Percentiles rank a stretch among this genome's conserved stretches.
Conservation (phyloP, 2,113 vertebrate genomes). For the Crypturellus undulatus region DNA sequence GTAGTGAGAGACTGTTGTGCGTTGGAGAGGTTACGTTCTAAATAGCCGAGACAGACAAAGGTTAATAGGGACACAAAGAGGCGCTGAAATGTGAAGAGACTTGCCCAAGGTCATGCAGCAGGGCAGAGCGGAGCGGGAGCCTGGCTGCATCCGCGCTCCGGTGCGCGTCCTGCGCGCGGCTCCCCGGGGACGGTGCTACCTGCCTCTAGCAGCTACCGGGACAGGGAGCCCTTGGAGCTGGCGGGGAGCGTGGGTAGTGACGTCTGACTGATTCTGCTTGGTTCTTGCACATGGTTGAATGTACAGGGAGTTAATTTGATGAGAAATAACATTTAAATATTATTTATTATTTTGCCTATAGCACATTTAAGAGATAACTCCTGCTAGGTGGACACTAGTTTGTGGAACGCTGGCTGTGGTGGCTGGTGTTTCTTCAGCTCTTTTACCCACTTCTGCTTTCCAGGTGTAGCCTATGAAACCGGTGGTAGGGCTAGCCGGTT, state of each 20-base stretch:
- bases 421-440: neutral
- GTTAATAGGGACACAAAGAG: slow-evolving; percentile 75
- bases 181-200: slow-evolving; percentile 66
- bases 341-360: neutral
- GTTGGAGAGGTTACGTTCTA: slow-evolving; percentile 69
- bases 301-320: neutral
- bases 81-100: slow-evolving; percentile 73
- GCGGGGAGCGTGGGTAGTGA: slow-evolving; percentile 32
- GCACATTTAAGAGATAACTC: neutral
- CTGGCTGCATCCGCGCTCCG: too few relatives aligned
- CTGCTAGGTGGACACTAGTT: neutral
- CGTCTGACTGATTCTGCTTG: slow-evolving; percentile 17
- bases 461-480: neutral
- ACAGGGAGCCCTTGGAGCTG: slow-evolving; percentile 63
- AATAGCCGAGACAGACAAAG: slow-evolving; percentile 67
- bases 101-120: slow-evolving; percentile 72
- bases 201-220: slow-evolving; percentile 62
- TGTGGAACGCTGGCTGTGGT: neutral
- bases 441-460: neutral
- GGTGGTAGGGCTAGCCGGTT: neutral
- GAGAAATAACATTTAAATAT: neutral
- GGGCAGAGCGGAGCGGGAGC: slow-evolving; percentile 64
- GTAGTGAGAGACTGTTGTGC: slow-evolving; percentile 68
- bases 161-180: slow-evolving; percentile 25
- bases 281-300: neutral